Conservation (phyloP, 2,888 invertebrate genomes). For the Chrysomela aeneicollis region DNA sequence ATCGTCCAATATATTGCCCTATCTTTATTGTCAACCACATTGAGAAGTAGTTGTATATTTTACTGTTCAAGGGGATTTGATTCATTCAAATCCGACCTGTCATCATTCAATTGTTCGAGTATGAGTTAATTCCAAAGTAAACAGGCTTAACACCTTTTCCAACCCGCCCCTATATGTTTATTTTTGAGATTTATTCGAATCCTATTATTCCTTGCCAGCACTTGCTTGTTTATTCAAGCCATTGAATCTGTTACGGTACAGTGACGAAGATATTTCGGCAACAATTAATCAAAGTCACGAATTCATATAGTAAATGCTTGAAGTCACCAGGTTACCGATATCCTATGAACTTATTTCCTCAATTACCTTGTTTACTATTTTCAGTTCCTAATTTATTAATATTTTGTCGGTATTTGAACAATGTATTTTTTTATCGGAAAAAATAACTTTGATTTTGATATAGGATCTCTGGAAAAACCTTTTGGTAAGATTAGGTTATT, state of each 20-base stretch:
- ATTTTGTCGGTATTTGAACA: too few species aligned
- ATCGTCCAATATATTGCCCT: too few species aligned
- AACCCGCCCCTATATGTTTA: constrained; percentile 43
- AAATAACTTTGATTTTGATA: too few species aligned
- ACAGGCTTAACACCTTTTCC: constrained; percentile 45
- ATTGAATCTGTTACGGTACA: constrained; percentile 17
- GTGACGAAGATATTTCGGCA: neutral
- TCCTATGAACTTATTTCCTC: too few species aligned
- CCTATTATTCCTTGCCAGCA: constrained; percentile 31
- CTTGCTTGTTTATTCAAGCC: constrained; percentile 37
- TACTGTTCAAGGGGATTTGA: neutral
- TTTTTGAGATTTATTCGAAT: constrained; percentile 45
- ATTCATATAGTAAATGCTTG: neutral
- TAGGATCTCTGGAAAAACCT: too few species aligned
- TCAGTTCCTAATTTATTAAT: too few species aligned
- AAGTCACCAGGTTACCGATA: too few species aligned
- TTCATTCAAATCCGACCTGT: constrained; percentile 23
- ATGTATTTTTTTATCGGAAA: too few species aligned
- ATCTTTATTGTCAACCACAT: neutral
- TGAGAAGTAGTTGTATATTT: neutral
- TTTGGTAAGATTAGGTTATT: too few species aligned
- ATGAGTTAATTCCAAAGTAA: constrained; percentile 46
- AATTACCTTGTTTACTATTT: too few species aligned
- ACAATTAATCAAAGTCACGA: too few species aligned
- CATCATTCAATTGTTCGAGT: constrained; percentile 16